phyloP scores from a whole-genome alignment of 2,888 invertebrate species.

The Mamestra brassicae region DNA sequence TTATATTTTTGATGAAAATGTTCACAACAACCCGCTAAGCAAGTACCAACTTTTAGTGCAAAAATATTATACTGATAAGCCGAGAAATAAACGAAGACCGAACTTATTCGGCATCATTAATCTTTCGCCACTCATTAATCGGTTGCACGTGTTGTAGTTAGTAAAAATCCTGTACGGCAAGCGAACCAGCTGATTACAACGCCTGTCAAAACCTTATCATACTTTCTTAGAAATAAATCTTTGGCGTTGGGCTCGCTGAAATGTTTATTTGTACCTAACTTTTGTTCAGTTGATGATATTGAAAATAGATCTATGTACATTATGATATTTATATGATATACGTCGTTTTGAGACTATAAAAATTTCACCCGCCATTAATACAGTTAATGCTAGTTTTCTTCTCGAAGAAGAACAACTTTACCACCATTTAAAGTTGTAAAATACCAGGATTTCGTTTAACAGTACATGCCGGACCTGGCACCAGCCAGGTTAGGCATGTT shows the following conservation, averaged over 20 bases:
- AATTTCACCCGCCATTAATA: no score
- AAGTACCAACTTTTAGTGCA: slow-evolving; percentile 66
- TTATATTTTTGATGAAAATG: background rate
- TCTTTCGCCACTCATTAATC: slow-evolving; percentile 79
- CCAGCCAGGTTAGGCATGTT: no score
- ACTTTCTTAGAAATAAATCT: slow-evolving; percentile 48
- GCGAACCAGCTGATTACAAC: slow-evolving; percentile 70
- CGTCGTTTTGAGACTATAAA: no score
- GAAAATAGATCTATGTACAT: no score
- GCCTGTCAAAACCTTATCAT: slow-evolving; percentile 67
- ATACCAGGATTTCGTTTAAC: no score
- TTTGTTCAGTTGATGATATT: no score
- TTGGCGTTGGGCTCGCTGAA: background rate
- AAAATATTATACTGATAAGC: slow-evolving; percentile 67
- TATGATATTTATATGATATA: no score
- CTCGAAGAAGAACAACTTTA: no score
- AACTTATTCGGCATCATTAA: slow-evolving; percentile 81
- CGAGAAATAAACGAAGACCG: slow-evolving; percentile 71
- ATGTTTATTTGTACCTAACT: background rate
- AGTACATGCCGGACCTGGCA: no score
- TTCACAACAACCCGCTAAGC: background rate
- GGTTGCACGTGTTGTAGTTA: slow-evolving; percentile 77
- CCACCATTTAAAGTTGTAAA: no score
- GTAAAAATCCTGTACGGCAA: slow-evolving; percentile 75
- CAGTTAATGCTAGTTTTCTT: no score